Conservation (phyloP, 2,797 vertebrate species). For the Acanthornis magna region DNA sequence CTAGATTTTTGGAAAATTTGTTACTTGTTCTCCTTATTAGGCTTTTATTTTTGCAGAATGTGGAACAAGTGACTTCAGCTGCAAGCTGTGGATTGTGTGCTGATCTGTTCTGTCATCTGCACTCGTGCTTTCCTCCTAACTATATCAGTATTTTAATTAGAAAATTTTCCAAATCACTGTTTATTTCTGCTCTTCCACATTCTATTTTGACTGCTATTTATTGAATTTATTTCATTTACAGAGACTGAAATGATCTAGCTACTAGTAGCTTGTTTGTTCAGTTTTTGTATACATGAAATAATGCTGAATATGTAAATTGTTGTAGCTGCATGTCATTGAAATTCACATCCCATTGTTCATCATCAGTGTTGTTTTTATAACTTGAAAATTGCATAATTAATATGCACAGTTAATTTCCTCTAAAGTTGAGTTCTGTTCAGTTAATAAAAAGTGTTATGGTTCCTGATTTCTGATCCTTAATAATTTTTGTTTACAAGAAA, state of each 20-base stretch:
- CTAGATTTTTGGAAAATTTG: neutral
- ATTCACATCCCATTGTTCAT: neutral
- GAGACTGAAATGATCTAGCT: neutral
- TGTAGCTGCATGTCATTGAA: neutral
- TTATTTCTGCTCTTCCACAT: neutral
- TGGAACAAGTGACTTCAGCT: neutral
- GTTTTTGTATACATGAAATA: neutral
- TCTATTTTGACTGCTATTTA: neutral
- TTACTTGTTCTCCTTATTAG: neutral
- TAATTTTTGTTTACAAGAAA: neutral
- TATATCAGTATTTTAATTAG: neutral
- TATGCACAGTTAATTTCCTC: neutral
- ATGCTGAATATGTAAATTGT: neutral
- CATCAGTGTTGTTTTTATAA: neutral
- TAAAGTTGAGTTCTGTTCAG: neutral
- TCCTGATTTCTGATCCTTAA: neutral
- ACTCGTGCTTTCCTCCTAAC: neutral
- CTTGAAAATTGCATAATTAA: neutral
- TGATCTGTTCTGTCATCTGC: neutral
- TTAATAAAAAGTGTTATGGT: neutral
- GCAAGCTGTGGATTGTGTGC: neutral
- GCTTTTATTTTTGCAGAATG: neutral
- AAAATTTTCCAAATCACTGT: neutral
- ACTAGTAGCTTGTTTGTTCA: neutral
- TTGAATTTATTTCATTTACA: neutral